Percentiles rank a stretch among this genome's conserved stretches.
These are phyloP conservation scores for Drosophila auraria DNA, from an alignment of 1,140 invertebrate genomes.

Conservation along the genomic window DNA sequence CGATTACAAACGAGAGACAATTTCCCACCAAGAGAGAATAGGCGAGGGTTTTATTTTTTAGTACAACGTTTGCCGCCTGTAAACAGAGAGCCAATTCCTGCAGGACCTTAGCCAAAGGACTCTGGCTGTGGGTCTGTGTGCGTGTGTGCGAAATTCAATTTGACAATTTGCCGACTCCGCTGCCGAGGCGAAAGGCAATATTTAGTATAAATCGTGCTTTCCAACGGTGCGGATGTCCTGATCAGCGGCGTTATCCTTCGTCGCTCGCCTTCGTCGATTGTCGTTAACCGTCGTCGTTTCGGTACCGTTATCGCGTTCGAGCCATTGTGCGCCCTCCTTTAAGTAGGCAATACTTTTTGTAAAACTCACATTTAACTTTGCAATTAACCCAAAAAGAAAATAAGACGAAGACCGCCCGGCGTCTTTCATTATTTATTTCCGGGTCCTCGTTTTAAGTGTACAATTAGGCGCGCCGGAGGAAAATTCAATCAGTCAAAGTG, in stretches of 20 bases:
- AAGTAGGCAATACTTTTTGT: conserved; percentile 65
- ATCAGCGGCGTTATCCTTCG: conserved; percentile 43
- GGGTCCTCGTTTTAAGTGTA: conserved; percentile 30
- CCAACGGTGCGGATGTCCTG: conserved; percentile 79
- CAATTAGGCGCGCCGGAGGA: conserved; percentile 36
- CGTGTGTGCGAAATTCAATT: conserved; percentile 66
- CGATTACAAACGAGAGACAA: conserved; percentile 10
- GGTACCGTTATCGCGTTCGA: conserved; percentile 35
- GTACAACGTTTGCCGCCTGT: conserved; percentile 67
- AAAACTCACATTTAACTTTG: conserved; percentile 50
- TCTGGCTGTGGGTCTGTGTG: background rate
- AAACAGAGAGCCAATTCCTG: conserved; percentile 75
- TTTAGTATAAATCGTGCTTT: conserved; percentile 84
- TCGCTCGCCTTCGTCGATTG: conserved; percentile 36
- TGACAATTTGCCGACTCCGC: conserved; percentile 53
- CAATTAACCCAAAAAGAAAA: conserved; percentile 35
- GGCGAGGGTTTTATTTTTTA: conserved; percentile 45
- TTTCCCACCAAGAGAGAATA: background rate
- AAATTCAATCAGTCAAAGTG: conserved; percentile 51
- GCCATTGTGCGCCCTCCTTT: conserved; percentile 22
- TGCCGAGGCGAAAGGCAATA: conserved; percentile 36
- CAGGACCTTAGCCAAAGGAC: conserved; percentile 32
- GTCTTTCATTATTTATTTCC: conserved; percentile 43
- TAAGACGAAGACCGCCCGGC: background rate
- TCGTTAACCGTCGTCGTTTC: conserved; percentile 33